Evolutionary conservation across 2,888 invertebrate species (phyloP).

Genomic region (Rugalucina vietnamica): DNA sequence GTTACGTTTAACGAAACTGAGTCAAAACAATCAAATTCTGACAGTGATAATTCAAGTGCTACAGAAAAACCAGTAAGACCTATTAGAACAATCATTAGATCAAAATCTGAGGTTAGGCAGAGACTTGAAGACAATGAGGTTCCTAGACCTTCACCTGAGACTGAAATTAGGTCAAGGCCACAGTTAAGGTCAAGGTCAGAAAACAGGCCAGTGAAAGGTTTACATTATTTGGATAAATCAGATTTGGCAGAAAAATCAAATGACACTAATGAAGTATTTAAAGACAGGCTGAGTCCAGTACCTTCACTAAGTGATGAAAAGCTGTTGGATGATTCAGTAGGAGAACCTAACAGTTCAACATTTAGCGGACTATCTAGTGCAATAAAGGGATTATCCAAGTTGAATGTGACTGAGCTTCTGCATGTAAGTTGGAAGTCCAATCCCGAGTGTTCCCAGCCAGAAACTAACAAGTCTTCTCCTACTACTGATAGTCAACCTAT

Average conservation of each 20-base stretch:
- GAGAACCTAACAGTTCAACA: neutral
- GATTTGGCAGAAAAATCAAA: neutral
- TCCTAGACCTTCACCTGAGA: neutral
- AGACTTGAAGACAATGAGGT: slow-evolving; percentile 16
- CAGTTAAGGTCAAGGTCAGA: slow-evolving; percentile 5
- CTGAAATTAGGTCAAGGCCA: neutral
- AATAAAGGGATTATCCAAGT: slow-evolving; percentile 43
- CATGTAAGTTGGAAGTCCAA: slow-evolving; percentile 78
- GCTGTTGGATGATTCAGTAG: neutral
- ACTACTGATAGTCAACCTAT: slow-evolving; percentile 72
- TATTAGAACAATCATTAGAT: slow-evolving; percentile 47
- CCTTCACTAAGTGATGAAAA: neutral
- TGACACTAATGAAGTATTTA: neutral
- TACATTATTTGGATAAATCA: slow-evolving; percentile 43
- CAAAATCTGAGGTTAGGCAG: slow-evolving; percentile 52
- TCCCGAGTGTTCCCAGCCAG: slow-evolving; percentile 61
- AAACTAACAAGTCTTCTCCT: slow-evolving; percentile 62
- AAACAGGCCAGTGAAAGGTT: slow-evolving; percentile 53
- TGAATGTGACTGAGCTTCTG: slow-evolving; percentile 72
- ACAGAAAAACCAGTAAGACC: slow-evolving; percentile 19
- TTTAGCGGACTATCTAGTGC: slow-evolving; percentile 2
- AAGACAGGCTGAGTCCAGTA: neutral
- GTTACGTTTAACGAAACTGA: slow-evolving; percentile 16
- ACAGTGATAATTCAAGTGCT: slow-evolving; percentile 8
- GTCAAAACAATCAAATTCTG: neutral